phyloP scores from a whole-genome alignment of 2,113 vertebrate species.

The Misgurnus mizolepis region DNA sequence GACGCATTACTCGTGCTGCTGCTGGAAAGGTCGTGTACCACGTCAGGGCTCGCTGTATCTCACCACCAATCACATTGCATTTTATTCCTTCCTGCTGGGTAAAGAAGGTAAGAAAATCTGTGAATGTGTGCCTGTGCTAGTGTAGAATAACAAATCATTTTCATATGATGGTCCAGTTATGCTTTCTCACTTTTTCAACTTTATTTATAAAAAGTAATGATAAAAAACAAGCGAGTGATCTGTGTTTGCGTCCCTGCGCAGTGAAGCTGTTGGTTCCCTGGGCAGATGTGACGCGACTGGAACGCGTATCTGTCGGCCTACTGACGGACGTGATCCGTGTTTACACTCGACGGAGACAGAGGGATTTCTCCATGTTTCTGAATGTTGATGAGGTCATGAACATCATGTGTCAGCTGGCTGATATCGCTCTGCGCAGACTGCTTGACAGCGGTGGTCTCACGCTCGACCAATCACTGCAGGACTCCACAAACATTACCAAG shows the following conservation, averaged over 20 bases:
- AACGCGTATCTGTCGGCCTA: conserved; percentile 86
- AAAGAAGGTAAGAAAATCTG: conserved; percentile 82
- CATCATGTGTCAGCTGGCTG: conserved; percentile 92
- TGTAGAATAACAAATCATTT: too few species aligned
- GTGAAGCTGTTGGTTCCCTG: conserved; percentile 93
- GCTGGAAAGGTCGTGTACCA: conserved; percentile 96
- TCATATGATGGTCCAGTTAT: too few species aligned
- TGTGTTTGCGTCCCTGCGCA: conserved; percentile 56
- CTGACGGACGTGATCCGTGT: conserved; percentile 87
- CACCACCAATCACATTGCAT: conserved; percentile 94
- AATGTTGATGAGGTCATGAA: conserved; percentile 84
- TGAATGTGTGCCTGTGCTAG: too few species aligned
- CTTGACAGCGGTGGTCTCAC: conserved; percentile 91
- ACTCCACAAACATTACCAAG: conserved; percentile 88
- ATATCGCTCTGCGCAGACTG: conserved; percentile 88
- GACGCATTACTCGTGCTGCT: conserved; percentile 93
- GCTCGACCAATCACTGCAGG: conserved; percentile 85
- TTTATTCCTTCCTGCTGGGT: conserved; percentile 96
- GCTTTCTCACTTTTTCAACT: too few species aligned
- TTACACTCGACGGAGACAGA: conserved; percentile 81
- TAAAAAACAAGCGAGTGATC: too few species aligned
- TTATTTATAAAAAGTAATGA: not conserved
- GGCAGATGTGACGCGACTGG: conserved; percentile 90
- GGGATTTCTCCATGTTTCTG: conserved; percentile 96
- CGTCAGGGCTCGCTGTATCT: conserved; percentile 97